Conservation (phyloP, 2,888 invertebrate species). For the Limnephilus rhombicus region DNA sequence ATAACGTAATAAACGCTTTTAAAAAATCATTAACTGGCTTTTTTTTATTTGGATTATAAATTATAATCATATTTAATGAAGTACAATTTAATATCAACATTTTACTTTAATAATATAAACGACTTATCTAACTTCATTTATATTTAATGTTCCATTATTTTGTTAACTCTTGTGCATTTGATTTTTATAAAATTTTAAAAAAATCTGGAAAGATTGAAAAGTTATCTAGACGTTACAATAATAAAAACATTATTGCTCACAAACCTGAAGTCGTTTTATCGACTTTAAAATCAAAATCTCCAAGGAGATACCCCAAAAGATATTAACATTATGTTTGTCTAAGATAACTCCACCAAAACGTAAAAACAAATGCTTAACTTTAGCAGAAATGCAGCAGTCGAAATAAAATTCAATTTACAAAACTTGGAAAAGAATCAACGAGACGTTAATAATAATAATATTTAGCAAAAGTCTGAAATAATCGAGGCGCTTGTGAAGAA, state of each 20-base stretch:
- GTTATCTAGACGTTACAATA: too few species aligned
- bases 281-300: background rate
- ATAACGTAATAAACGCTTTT: too few species aligned
- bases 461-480: slow-evolving; percentile 37
- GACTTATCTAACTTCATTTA: too few species aligned
- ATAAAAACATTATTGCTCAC: background rate
- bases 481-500: background rate
- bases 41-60: too few species aligned
- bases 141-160: too few species aligned
- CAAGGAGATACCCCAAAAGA: background rate
- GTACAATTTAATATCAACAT: too few species aligned
- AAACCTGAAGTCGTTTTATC: background rate
- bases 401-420: background rate
- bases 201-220: too few species aligned
- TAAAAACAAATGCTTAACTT: background rate
- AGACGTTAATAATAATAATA: background rate
- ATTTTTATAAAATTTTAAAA: too few species aligned
- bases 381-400: background rate
- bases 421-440: background rate
- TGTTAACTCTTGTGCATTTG: too few species aligned
- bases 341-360: background rate
- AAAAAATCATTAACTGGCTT: too few species aligned
- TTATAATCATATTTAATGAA: too few species aligned
- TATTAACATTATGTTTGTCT: background rate
- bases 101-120: too few species aligned